Conservation (phyloP, 1,140 invertebrate species). For the Dryas iulia region DNA sequence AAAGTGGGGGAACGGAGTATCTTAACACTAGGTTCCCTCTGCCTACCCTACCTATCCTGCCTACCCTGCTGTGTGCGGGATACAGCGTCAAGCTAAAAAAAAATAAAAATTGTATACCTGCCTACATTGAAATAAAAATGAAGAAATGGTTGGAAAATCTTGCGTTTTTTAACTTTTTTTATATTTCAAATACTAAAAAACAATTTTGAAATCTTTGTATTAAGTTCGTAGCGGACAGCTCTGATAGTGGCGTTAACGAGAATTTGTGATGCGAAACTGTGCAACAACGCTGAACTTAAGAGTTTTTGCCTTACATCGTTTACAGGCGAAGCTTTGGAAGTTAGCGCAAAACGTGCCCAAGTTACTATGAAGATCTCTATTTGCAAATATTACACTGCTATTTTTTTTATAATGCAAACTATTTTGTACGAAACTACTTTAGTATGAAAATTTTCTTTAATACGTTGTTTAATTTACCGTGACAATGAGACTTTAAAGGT, state of each 20-base stretch:
- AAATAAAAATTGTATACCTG: no score
- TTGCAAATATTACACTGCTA: conserved; percentile 1
- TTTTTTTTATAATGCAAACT: background rate
- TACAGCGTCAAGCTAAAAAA: no score
- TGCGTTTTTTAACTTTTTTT: no score
- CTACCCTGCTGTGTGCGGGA: no score
- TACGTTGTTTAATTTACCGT: background rate
- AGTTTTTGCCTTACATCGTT: conserved; percentile 7
- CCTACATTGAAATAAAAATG: no score
- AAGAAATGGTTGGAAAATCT: no score
- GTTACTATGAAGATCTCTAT: background rate
- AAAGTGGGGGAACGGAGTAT: background rate
- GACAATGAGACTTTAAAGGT: background rate
- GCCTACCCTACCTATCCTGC: no score
- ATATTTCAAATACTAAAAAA: background rate
- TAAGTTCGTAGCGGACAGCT: background rate
- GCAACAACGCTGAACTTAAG: background rate
- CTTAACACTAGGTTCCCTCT: background rate
- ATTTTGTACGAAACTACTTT: background rate
- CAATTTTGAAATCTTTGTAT: background rate
- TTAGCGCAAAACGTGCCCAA: background rate
- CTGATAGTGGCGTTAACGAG: background rate
- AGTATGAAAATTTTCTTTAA: background rate
- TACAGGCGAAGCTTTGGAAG: background rate
- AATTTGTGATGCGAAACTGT: conserved; percentile 11